Evolutionary conservation across 1,140 invertebrate genomes (phyloP), one percentile per base, ranked within the genome.

Genomic region (Rhizoglyphus robini): DNA sequence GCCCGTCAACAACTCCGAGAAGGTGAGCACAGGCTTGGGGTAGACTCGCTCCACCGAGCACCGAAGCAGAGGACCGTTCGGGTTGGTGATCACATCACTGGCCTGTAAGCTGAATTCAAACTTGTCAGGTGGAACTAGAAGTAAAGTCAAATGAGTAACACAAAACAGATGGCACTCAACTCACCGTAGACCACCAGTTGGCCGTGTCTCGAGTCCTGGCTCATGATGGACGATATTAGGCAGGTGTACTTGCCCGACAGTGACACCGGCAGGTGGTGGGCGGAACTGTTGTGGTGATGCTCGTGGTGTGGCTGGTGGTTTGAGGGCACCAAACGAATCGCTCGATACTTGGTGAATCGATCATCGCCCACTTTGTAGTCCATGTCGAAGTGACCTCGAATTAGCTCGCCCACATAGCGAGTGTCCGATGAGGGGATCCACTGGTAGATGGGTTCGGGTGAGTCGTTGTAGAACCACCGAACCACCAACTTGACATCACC

Each of bases 391-490:
- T 30, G 41, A n/a, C 4, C 11, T 34, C 58, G 67, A 29, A 65
- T 30, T 18, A 41, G 27, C 11, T 65, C 63, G 11, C 69, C 46
- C n/a, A 69, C 29, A 38, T 65, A 57, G 4, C 69, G 61, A 18
- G 34, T 54, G n/a, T 32, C 36, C 4, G 36, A 5, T 18, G 70
- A 70, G 8, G 73, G 73, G 32, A 74, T 74, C 73, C 73, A 74
- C 68, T 74, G 73, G 66, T 74, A 74, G n/a, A 74, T 71, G 4
- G 73, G 70, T 32, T 73, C 71, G 1, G 70, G 69, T 4, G 67
- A 66, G 11, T 68, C 46, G 65, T 73, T 71, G 34, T 69, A 68
- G 68, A 73, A 74, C 73, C 73, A 74, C 31, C 73, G 71, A 20
- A 74, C 72, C 27, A 72, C 71, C 34, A 74, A 61, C 15, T 69